Base-by-base conservation (phyloP, 2,888 invertebrate species). In the Ectemnius continuus region DNA sequence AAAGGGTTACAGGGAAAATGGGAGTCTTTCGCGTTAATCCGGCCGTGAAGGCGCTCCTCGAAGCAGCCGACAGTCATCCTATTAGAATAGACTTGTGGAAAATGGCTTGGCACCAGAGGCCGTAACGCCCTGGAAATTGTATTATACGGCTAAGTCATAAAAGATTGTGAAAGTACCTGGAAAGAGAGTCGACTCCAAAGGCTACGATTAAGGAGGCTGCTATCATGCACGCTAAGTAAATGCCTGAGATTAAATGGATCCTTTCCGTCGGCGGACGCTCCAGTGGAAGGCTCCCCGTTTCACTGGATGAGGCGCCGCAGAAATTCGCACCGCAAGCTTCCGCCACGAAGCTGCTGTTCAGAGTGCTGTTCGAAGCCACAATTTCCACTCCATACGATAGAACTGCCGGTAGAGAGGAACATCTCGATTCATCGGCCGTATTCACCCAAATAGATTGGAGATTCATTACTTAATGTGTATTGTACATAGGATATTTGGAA, bases 211-310 rank as follows among this genome's bases (percentile, higher is more conserved):
- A 81, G 16, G 95, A 94, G 0, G 97, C 97, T 0, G 92, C 88
- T 0, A 94, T 91, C 93, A 97, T 97, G 86, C 97, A 97, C 0
- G 93, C 94, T 5, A 97, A 91, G 91, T 96, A 98, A 76, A 97
- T 95, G 14, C 96, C 95, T 8, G 95, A 94, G 75, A 97, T 94
- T 69, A 95, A 92, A 86, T 96, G 94, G 70, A 97, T 95, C 92
- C 96, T 95, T 57, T 93, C 91, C 0, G 93, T 91, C 0, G 95
- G 93, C 0, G 97, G 97, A 11, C 95, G 94, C 72, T 93, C 92
- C 66, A 97, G 91, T 88, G 96, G 96, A 0, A 94, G 93, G 88
- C 95, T 95, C 4, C 91, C 92, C 61, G 91, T 91, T 14, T 92
- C 92, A 4, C 88, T 85, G 0, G 93, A 90, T 23, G 93, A 93